These are phyloP conservation scores for Drosophila pectinifera DNA, from an alignment of 1,140 invertebrate species.

Conservation along the genomic window DNA sequence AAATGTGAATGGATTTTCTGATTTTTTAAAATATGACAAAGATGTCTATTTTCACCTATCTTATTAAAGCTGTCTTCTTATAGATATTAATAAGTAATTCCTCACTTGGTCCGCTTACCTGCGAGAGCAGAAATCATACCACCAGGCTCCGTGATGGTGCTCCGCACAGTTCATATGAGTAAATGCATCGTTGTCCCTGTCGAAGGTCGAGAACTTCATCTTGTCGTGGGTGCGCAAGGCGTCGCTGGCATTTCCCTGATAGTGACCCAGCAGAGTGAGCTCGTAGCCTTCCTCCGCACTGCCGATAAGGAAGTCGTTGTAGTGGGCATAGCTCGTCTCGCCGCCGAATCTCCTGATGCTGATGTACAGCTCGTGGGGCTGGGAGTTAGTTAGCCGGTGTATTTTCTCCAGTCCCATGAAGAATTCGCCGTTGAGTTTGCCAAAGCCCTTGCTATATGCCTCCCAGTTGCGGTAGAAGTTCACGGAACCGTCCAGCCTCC, in stretches of 20 bases:
- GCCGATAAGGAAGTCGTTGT: conserved; percentile 88
- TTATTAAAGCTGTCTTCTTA: neutral
- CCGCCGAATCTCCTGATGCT: conserved; percentile 87
- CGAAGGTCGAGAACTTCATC: conserved; percentile 74
- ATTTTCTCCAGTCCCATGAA: conserved; percentile 88
- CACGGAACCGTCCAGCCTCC: conserved; percentile 87
- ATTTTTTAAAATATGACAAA: no score
- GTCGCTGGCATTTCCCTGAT: conserved; percentile 67
- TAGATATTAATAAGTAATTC: neutral
- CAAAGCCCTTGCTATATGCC: conserved; percentile 88
- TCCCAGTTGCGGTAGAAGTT: conserved; percentile 88
- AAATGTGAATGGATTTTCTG: no score
- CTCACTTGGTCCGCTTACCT: conserved; percentile 43
- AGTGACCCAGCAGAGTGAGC: conserved; percentile 88
- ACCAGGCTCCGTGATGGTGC: conserved; percentile 88
- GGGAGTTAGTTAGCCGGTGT: conserved; percentile 86
- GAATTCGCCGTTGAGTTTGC: conserved; percentile 88
- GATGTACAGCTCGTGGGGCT: conserved; percentile 88
- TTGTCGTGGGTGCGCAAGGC: conserved; percentile 69
- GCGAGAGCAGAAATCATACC: conserved; percentile 86
- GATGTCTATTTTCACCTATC: no score
- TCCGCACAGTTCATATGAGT: conserved; percentile 87
- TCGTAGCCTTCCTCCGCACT: conserved; percentile 88
- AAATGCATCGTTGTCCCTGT: conserved; percentile 88
- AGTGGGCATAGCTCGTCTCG: conserved; percentile 87